These are phyloP conservation scores for Phenganax stokvisi DNA, from an alignment of 92 coral and sea anemone species.

Conservation along the genomic window DNA sequence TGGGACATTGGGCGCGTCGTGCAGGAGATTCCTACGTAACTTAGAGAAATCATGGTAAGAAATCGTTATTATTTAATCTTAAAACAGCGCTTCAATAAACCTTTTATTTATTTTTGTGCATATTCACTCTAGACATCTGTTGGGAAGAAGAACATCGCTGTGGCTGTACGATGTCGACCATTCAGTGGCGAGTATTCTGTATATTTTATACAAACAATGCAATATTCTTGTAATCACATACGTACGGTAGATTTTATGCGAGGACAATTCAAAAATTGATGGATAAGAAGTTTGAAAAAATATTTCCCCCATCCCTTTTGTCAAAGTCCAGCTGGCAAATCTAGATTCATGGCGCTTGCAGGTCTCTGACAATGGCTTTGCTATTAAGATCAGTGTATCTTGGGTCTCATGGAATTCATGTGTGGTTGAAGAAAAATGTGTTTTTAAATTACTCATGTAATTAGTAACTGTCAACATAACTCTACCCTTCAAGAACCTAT, in stretches of 20 bases:
- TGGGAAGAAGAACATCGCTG: constrained; percentile 57
- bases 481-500: no score
- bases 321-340: no score
- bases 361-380: no score
- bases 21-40: constrained; percentile 39
- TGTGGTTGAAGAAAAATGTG: no score
- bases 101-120: constrained; percentile 17
- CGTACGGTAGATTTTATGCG: neutral
- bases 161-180: constrained; percentile 96
- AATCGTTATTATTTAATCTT: neutral
- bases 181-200: constrained; percentile 67
- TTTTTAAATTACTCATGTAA: no score
- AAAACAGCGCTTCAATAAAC: neutral
- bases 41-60: constrained; percentile 29
- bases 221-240: neutral
- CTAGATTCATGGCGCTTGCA: no score
- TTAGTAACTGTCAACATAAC: no score
- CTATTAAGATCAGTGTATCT: no score
- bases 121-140: constrained; percentile 66
- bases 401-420: no score
- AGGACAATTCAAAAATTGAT: neutral
- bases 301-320: no score
- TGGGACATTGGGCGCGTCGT: constrained; percentile 3
- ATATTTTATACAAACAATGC: neutral
- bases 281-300: neutral